Evolutionary conservation across 2,113 vertebrate genomes (phyloP), one percentile per base, ranked within the genome.

Genomic region (Gila orcuttii): DNA sequence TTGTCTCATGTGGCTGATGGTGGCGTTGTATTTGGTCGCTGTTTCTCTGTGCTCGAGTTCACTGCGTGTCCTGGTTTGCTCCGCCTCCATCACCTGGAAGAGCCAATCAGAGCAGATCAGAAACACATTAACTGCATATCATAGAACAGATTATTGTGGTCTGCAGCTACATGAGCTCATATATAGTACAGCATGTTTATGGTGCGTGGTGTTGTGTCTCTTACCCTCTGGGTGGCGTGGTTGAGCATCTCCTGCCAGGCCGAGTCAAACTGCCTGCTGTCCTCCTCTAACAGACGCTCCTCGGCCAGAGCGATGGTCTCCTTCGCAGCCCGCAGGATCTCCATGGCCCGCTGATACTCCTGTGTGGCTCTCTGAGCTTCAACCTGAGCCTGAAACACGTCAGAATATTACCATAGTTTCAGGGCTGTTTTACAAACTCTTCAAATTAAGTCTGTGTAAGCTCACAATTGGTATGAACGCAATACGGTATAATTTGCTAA

Each of bases 231-330:
- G 3, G 97, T 99, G 73, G 98, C 97, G 0, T 99, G 98, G 90
- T 99, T 99, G 91, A 99, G 97, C 98, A 99, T 99, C 94, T 99
- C 98, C 86, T 99, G 98, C 98, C 98, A 99, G 87, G 98, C 97
- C 0, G 98, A 99, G 93, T 99, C 97, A 39, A 99, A 99, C 93
- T 99, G 98, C 3, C 97, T 95, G 36, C 96, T 97, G 91, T 99
- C 97, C 87, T 98, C 97, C 91, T 99, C 97, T 86, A 98, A 92
- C 1, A 99, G 93, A 91, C 97, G 92, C 94, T 98, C 96, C 90
- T 99, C 97, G 0, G 98, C 98, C 10, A 99, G 93, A 0, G 97
- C 96, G 68, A 99, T 99, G 84, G 97, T 99, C 87, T 99, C 98
- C 82, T 99, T 99, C 23, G 98, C 98, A 0, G 97, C 97, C 2